Evolutionary conservation across 2,888 invertebrate genomes (phyloP).

Genomic region (Suillia variegata): DNA sequence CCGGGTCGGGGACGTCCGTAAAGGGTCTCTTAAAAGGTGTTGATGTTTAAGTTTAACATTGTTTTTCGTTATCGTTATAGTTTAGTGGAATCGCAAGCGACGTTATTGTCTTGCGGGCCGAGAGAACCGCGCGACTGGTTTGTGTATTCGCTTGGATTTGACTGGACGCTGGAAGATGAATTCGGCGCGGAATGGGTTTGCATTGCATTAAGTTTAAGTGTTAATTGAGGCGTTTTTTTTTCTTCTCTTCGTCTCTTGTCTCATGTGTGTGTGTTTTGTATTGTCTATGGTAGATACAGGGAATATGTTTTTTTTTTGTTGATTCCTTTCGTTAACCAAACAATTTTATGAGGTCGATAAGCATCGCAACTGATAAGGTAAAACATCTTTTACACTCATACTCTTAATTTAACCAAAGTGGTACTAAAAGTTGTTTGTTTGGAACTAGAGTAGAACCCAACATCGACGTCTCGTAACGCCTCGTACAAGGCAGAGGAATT

Average conservation of each 20-base stretch:
- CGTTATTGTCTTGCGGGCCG: background rate
- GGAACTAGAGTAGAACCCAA: too few relatives aligned
- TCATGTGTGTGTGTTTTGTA: too few relatives aligned
- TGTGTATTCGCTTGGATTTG: background rate
- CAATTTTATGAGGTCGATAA: conserved; percentile 30
- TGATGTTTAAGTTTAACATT: conserved; percentile 58
- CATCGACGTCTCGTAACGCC: too few relatives aligned
- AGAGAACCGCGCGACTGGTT: background rate
- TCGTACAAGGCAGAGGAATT: too few relatives aligned
- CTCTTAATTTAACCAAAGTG: background rate
- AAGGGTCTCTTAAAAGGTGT: conserved; percentile 55
- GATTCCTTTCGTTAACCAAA: conserved; percentile 11
- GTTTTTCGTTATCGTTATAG: conserved; percentile 56
- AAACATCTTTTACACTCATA: conserved; percentile 27
- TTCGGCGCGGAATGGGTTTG: background rate
- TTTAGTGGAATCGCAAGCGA: conserved; percentile 41
- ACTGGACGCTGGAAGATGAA: background rate
- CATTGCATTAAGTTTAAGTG: background rate
- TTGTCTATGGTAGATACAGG: background rate
- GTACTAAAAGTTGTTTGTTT: conserved; percentile 4
- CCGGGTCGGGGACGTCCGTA: conserved; percentile 20
- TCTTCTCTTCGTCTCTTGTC: too few relatives aligned
- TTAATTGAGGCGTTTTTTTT: conserved; percentile 9
- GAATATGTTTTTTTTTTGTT: background rate
- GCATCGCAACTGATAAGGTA: conserved; percentile 24